These are phyloP conservation scores for Micromys minutus DNA, from an alignment of 2,113 vertebrate genomes.

Conservation along the genomic window DNA sequence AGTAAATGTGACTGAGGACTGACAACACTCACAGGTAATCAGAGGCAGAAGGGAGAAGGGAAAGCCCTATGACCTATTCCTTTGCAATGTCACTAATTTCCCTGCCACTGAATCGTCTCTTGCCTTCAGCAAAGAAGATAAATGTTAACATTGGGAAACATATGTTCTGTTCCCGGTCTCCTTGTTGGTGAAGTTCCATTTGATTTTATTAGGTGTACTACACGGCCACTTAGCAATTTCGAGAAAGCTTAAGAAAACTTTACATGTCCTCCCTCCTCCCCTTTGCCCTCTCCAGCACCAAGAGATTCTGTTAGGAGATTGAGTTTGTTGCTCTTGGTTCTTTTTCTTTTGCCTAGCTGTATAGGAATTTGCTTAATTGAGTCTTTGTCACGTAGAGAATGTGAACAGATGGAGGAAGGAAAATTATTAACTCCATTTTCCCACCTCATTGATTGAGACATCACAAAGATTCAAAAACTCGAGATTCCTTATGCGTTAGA, in stretches of 20 bases:
- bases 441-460: conserved; percentile 55
- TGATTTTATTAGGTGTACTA: neutral
- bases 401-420: conserved; percentile 56
- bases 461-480: neutral
- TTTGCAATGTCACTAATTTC: neutral
- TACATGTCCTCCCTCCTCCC: neutral
- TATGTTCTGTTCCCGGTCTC: neutral
- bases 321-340: neutral
- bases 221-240: neutral
- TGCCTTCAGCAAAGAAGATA: neutral
- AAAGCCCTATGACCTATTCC: neutral
- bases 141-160: neutral
- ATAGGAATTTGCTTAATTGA: conserved; percentile 64
- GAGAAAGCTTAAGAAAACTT: neutral
- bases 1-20: neutral
- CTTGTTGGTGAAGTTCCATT: conserved; percentile 2
- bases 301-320: neutral
- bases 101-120: neutral
- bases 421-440: conserved; percentile 63
- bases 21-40: neutral
- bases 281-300: neutral
- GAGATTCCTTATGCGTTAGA: conserved; percentile 53
- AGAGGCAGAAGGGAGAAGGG: neutral
- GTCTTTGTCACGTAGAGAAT: conserved; percentile 52
- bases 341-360: neutral